Evolutionary conservation across 2,113 vertebrate species (phyloP), one percentile per base, ranked within the genome.

Genomic region (Sapajus apella): DNA sequence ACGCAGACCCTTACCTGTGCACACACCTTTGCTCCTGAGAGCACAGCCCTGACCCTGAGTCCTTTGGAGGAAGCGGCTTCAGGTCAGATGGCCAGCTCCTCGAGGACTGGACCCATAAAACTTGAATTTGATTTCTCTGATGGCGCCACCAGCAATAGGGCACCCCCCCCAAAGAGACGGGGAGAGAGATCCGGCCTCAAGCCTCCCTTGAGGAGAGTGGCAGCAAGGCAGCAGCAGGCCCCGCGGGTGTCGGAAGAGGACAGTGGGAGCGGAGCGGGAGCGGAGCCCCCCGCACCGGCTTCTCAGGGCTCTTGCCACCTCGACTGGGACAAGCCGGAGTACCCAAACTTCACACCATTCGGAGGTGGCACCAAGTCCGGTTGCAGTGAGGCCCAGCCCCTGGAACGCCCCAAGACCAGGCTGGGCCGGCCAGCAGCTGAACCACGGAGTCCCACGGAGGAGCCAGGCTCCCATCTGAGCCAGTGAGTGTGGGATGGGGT

Each of bases 101-200:
- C 58, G 37, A 98, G 98, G 50, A 66, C 93, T 3, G 97, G 94
- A 75, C 98, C 98, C 2, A 13, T 99, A 66, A 98, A 98, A 95
- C 98, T 99, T 2, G 99, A 99, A 96, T 99, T 99, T 96, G 99
- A 99, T 94, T 99, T 99, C 47, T 98, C 98, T 5, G 99, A 99
- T 1, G 95, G 79, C 3, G 82, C 98, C n/a, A 84, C 98, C 76
- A 96, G 97, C 95, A 99, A 98, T 45, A 84, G n/a, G 56, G 35
- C 18, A 27, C 98, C 97, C 5, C 99, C 98, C 50, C 98, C 98
- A 2, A 99, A 98, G 97, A 99, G 96, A 73, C 97, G 99, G 35
- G 98, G 99, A 43, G 98, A 98, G 97, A 99, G 97, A 93, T 96
- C 97, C 43, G 98, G 98, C 90, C 79, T 98, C 68, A 99, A 98